Base-by-base conservation (phyloP, 2,113 vertebrate genomes). In the Notothenia rossii region DNA sequence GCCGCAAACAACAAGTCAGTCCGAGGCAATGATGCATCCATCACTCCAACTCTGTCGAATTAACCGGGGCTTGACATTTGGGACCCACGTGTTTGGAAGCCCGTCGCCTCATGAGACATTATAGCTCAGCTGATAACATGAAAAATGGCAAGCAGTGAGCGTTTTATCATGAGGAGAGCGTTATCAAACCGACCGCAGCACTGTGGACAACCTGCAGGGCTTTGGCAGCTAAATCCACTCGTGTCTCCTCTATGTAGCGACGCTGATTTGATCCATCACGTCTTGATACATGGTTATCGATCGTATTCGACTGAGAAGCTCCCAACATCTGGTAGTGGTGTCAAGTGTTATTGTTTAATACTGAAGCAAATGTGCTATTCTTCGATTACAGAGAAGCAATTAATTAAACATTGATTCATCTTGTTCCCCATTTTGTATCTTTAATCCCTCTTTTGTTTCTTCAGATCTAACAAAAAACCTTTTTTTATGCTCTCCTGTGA, bases 11-110 rank as follows among this genome's bases (percentile, higher is more conserved):
- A 66, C 63, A 72, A 88, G 87, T 89, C 90, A 89, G 77, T 87
- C 80, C 10, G 50, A 64, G 75, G 78, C 79, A 72, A 82, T 84
- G 83, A 93, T 68, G 84, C 91, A 91, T 86, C 76, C 79, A 85
- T 89, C 86, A 83, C 50, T 68, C 64, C 18, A 61, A 73, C 7
- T 77, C 73, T 14, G 71, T 78, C 68, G 77, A 75, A 78, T 77
- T 29, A 80, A 73, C 68, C 77, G 13, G 68, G 53, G 49, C 61
- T 63, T 90, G 90, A 88, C 90, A 89, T 84, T 84, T 63, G 69
- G 56, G 71, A 55, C 48, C 25, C 74, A 50, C 25, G 29, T 82
- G 83, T 54, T 76, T 59, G 29, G 64, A 75, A 67, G 59, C 59
- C 40, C 40, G 62, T 50, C 48, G 82, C 50, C 82, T 79, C 20